Percentiles rank a stretch among this genome's conserved stretches.
These are phyloP conservation scores for Aporophyla nigra DNA, from an alignment of 2,888 invertebrate genomes.

Conservation along the genomic window DNA sequence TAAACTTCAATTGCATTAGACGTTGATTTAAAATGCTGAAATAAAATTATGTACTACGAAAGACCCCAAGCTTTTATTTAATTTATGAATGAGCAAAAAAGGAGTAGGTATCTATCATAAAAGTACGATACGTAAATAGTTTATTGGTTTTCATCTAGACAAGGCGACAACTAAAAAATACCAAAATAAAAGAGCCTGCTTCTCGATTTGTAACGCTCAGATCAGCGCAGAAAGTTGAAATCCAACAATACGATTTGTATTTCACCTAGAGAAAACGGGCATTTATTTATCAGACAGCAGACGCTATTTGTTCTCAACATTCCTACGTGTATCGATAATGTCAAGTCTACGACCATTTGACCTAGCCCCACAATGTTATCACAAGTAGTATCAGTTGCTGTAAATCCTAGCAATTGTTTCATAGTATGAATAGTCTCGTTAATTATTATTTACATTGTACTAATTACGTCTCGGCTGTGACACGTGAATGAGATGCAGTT, in stretches of 20 bases:
- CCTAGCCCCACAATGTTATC: conserved; percentile 47
- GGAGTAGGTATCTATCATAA: not conserved
- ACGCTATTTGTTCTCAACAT: not conserved
- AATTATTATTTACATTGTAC: conserved; percentile 38
- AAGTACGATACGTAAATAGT: not conserved
- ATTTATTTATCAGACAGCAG: conserved; percentile 23
- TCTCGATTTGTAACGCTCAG: not conserved
- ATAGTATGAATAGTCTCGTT: conserved; percentile 22
- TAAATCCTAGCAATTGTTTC: conserved; percentile 37
- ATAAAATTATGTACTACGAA: not conserved
- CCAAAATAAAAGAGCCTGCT: not conserved
- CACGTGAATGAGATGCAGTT: conserved; percentile 4
- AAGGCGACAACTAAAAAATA: not conserved
- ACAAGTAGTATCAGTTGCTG: conserved; percentile 4
- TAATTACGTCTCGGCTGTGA: conserved; percentile 21
- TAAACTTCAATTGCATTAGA: not conserved
- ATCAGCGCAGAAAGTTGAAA: not conserved
- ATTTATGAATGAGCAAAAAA: not conserved
- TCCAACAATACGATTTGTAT: not conserved
- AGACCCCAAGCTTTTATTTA: not conserved
- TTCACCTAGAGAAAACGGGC: not conserved
- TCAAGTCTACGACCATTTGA: conserved; percentile 42
- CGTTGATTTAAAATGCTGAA: not conserved
- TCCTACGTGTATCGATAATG: conserved; percentile 26
- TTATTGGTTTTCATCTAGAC: not conserved